phyloP scores from a whole-genome alignment of 1,140 invertebrate species.

The Drosophila quadrilineata region DNA sequence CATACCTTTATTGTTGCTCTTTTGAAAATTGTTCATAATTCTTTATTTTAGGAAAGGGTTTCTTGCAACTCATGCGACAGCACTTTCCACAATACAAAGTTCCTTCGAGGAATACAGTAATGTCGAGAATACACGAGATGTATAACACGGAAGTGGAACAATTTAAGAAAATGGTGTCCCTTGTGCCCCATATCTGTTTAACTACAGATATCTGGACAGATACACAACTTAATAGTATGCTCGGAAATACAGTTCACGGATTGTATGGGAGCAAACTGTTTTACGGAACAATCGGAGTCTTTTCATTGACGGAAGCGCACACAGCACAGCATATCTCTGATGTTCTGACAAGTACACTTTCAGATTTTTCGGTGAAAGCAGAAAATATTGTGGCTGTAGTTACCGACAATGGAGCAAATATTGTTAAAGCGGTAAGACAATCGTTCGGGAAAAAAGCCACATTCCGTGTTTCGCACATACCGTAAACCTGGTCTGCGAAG shows the following conservation, averaged over 20 bases:
- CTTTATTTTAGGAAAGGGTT: too few species aligned
- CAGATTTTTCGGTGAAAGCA: too few species aligned
- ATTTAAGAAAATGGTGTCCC: slow-evolving; percentile 1
- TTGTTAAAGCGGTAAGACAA: too few species aligned
- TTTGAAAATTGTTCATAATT: too few species aligned
- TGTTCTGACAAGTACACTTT: background rate
- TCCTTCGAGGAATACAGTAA: background rate
- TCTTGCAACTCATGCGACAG: too few species aligned
- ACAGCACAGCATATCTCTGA: background rate
- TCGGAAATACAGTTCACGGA: slow-evolving; percentile 2
- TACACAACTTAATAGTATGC: background rate
- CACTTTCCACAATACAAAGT: background rate
- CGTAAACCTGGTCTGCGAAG: slow-evolving; percentile 3
- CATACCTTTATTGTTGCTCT: too few species aligned
- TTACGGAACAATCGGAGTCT: slow-evolving; percentile 3
- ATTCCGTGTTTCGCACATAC: slow-evolving; percentile 6
- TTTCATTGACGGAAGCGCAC: slow-evolving; percentile 10
- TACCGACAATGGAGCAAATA: too few species aligned
- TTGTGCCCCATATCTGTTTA: background rate
- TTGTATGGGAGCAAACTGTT: slow-evolving; percentile 4
- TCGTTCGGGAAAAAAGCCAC: slow-evolving; percentile 12
- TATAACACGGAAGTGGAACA: background rate
- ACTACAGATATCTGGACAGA: background rate
- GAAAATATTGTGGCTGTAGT: too few species aligned
- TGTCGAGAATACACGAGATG: background rate